Evolutionary conservation across 2,113 vertebrate genomes (phyloP).

Genomic region (Apodemus speciosus): DNA sequence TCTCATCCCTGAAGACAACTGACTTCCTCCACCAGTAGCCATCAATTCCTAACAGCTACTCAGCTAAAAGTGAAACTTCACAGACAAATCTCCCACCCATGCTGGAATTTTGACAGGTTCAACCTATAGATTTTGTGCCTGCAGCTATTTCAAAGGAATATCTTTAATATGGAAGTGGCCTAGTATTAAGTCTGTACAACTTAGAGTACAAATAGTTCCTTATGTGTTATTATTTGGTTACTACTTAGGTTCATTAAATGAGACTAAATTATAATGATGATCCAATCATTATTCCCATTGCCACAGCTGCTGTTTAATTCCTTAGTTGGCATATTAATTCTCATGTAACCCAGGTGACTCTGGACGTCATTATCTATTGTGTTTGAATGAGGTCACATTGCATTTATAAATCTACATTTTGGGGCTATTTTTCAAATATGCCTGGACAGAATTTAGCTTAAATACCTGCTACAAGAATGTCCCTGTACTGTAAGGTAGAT

Average conservation of each 20-base stretch:
- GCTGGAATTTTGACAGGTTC: not conserved
- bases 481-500: not conserved
- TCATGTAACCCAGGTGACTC: not conserved
- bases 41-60: not conserved
- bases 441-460: not conserved
- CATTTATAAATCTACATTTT: not conserved
- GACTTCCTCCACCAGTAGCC: not conserved
- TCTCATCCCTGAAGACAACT: not conserved
- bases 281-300: not conserved
- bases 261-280: slow-evolving; percentile 56
- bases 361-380: not conserved
- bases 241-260: slow-evolving; percentile 41
- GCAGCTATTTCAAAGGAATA: not conserved
- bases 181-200: not conserved
- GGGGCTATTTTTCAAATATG: not conserved
- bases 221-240: slow-evolving; percentile 54
- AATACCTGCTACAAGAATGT: not conserved
- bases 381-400: not conserved
- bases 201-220: slow-evolving; percentile 17
- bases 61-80: too few species aligned
- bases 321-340: not conserved
- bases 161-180: not conserved
- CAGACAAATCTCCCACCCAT: not conserved
- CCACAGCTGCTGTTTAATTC: slow-evolving; percentile 44
- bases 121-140: too few species aligned